phyloP scores from a whole-genome alignment of 2,113 vertebrate genomes.

The Megaptera novaeangliae region DNA sequence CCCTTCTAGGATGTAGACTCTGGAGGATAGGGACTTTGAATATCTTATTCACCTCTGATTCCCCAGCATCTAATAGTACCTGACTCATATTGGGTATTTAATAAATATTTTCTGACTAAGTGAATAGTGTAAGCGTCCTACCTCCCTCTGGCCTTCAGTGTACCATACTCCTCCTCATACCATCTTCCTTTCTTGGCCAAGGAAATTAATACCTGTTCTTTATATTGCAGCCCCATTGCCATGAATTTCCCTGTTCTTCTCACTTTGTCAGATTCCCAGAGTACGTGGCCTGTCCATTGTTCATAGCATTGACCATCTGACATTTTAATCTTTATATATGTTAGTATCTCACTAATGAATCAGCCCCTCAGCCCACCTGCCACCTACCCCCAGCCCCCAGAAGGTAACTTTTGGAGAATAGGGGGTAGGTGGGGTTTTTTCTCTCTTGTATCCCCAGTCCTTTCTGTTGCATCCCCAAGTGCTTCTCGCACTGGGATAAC shows the following conservation, averaged over 20 bases:
- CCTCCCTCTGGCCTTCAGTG: not conserved
- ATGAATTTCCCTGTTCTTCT: not conserved
- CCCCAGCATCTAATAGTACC: not conserved
- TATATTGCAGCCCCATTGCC: not conserved
- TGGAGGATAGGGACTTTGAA: not conserved
- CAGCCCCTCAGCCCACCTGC: not conserved
- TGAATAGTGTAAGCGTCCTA: not conserved
- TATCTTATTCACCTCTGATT: not conserved
- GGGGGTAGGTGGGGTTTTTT: not conserved
- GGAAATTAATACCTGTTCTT: not conserved
- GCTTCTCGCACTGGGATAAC: too few relatives aligned
- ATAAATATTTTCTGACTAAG: not conserved
- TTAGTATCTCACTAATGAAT: not conserved
- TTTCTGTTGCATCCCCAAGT: not conserved
- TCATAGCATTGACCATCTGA: not conserved
- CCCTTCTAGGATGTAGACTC: not conserved
- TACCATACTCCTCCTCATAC: not conserved
- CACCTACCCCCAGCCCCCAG: accelerated
- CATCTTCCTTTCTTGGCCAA: not conserved
- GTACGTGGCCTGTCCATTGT: not conserved
- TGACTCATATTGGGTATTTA: not conserved
- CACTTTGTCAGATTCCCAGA: not conserved
- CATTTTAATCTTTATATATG: not conserved
- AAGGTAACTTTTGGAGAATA: not conserved
- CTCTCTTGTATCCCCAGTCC: not conserved